These are phyloP conservation scores for Pseudomugil gertrudae DNA, from an alignment of 2,797 vertebrate species.

Conservation along the genomic window DNA sequence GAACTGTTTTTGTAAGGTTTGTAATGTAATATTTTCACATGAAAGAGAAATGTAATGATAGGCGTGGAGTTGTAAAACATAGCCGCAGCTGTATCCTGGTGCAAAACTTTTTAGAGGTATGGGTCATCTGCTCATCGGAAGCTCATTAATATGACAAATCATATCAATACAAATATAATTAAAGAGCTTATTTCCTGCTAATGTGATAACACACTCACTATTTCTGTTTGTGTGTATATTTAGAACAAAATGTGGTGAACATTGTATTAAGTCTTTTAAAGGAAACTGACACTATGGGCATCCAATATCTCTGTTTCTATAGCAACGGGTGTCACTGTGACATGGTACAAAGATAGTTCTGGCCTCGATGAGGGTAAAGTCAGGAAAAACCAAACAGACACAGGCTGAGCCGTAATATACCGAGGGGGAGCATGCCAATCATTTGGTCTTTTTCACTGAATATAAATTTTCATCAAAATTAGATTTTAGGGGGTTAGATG, in stretches of 20 bases:
- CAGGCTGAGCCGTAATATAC: neutral
- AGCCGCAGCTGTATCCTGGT: conserved; percentile 9
- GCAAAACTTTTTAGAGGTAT: too few relatives aligned
- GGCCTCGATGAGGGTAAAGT: conserved; percentile 8
- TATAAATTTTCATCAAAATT: too few relatives aligned
- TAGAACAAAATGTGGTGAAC: neutral
- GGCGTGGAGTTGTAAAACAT: neutral
- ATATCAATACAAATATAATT: too few relatives aligned
- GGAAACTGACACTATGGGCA: neutral
- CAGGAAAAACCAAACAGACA: conserved; percentile 17
- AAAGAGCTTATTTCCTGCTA: too few relatives aligned
- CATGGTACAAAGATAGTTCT: conserved; percentile 30
- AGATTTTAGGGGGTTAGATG: too few relatives aligned
- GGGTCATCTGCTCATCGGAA: neutral
- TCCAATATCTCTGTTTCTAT: conserved; percentile 36
- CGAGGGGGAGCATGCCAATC: neutral
- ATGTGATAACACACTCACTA: too few relatives aligned
- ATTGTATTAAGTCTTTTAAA: neutral
- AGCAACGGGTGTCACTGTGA: conserved; percentile 66
- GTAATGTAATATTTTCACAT: conserved; percentile 16
- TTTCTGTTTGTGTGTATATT: neutral
- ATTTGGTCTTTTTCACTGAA: too few relatives aligned
- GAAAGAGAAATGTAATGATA: conserved; percentile 16
- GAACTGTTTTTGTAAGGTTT: conserved; percentile 26
- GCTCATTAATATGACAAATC: neutral